A percentile compares a stretch with the other conserved stretches of the same genome.
These are phyloP conservation scores for Harmothoe impar DNA, from an alignment of 2,888 invertebrate genomes.

Conservation along the genomic window DNA sequence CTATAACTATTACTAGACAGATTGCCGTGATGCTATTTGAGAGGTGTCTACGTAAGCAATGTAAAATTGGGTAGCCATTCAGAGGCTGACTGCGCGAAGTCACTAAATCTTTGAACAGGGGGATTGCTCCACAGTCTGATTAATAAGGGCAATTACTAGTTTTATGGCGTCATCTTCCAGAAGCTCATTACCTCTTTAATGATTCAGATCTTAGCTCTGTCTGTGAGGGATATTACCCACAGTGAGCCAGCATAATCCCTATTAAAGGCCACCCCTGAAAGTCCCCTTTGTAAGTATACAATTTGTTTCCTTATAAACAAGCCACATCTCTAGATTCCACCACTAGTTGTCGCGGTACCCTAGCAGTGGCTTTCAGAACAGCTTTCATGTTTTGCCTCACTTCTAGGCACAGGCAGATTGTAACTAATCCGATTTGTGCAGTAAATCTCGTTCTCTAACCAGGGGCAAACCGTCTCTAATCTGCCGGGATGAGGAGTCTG, in stretches of 20 bases:
- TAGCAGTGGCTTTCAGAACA: no score
- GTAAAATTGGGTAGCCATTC: background rate
- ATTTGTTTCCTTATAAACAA: no score
- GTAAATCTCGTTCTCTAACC: background rate
- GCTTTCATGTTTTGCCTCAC: background rate
- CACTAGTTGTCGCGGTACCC: no score
- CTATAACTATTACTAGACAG: no score
- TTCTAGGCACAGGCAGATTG: background rate
- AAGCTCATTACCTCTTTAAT: slow-evolving; percentile 13
- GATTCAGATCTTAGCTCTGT: background rate
- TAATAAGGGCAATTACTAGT: background rate
- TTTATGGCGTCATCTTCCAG: slow-evolving; percentile 2
- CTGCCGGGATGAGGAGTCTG: background rate
- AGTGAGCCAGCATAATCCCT: no score
- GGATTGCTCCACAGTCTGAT: background rate
- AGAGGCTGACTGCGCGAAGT: no score
- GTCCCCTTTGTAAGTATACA: no score
- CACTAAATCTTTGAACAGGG: background rate
- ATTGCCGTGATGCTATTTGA: no score
- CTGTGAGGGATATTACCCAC: background rate
- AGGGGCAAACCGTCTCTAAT: slow-evolving; percentile 7
- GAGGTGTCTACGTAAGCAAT: no score
- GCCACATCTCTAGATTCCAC: no score
- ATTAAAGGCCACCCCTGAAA: no score
- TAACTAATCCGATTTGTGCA: slow-evolving; percentile 42